These are phyloP conservation scores for Lutraria lutraria DNA, from an alignment of 2,888 invertebrate genomes.

Conservation along the genomic window DNA sequence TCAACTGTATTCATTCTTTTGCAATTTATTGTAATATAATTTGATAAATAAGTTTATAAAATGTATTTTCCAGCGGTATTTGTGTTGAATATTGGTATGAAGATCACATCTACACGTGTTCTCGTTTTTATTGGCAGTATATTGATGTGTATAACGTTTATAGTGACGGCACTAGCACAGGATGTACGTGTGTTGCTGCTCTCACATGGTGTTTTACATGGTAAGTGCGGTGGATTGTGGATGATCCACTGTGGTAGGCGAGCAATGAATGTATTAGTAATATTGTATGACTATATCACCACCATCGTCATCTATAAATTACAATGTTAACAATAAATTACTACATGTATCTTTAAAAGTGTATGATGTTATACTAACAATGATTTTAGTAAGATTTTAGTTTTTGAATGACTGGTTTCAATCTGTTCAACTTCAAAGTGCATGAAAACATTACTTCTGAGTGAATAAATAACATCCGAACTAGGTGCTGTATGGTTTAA, in stretches of 20 bases:
- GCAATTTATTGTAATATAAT: no score
- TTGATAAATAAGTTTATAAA: neutral
- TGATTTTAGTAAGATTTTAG: no score
- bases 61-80: slow-evolving; percentile 48
- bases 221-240: slow-evolving; percentile 34
- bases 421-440: no score
- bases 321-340: no score
- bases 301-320: no score
- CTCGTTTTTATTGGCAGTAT: slow-evolving; percentile 48
- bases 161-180: slow-evolving; percentile 57
- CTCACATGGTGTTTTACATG: slow-evolving; percentile 63
- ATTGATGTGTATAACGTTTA: slow-evolving; percentile 44
- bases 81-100: slow-evolving; percentile 58
- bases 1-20: neutral
- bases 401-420: no score
- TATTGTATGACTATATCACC: neutral
- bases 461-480: no score
- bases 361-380: no score
- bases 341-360: no score
- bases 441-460: no score
- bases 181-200: slow-evolving; percentile 57
- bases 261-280: neutral
- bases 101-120: slow-evolving; percentile 37
- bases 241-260: neutral
- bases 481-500: no score